Percentiles rank a stretch among this genome's conserved stretches.
Evolutionary conservation across 1,140 invertebrate genomes (phyloP).

Genomic region (Leptinotarsa undecemlineata): DNA sequence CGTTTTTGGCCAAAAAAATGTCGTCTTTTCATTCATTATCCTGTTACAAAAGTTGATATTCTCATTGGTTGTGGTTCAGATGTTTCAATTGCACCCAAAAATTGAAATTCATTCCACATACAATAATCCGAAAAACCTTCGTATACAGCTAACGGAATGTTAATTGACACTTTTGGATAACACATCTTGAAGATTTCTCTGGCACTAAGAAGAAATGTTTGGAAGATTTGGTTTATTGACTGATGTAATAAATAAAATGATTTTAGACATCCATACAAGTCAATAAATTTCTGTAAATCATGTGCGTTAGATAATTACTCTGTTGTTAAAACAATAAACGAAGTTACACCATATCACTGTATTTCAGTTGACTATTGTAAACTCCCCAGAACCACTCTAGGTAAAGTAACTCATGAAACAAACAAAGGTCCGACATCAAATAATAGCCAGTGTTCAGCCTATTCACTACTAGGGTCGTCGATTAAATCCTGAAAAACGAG

Average conservation of each 20-base stretch:
- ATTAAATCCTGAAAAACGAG: neutral
- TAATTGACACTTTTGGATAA: neutral
- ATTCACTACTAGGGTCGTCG: neutral
- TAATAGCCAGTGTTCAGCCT: neutral
- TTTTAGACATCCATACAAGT: neutral
- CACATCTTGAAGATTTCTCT: neutral
- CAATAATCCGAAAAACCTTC: neutral
- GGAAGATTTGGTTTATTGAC: neutral
- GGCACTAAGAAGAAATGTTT: neutral
- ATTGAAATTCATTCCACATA: neutral
- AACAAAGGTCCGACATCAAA: neutral
- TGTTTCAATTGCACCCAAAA: neutral
- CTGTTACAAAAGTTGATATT: no score
- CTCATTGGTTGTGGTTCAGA: no score
- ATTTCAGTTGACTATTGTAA: neutral
- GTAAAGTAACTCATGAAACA: neutral
- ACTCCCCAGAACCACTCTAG: neutral
- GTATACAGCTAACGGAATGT: no score
- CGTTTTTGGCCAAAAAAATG: neutral
- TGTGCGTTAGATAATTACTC: neutral
- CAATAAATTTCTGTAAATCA: neutral
- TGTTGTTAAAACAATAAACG: neutral
- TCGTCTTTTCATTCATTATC: no score
- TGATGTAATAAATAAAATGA: neutral
- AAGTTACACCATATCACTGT: neutral